Conservation (phyloP, 2,113 vertebrate genomes). For the Neomonachus schauinslandi region DNA sequence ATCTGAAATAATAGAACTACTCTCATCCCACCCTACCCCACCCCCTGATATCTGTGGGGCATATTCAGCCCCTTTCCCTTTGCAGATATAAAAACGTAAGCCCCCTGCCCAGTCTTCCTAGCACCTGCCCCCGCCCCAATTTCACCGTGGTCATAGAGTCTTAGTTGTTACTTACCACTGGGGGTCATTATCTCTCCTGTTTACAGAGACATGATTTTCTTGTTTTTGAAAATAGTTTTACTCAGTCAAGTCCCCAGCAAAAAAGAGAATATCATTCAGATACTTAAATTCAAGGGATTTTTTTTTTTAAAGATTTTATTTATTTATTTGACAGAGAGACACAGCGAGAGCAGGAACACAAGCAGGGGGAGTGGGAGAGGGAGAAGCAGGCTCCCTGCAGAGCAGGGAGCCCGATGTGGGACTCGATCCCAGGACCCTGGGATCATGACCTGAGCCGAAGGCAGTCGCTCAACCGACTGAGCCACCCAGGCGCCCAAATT, state of each 20-base stretch:
- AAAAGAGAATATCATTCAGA: not conserved
- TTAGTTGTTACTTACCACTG: not conserved
- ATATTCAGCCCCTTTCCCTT: not conserved
- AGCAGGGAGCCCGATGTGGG: too few species aligned
- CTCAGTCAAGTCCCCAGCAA: not conserved
- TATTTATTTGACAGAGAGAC: too few species aligned
- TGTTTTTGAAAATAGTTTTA: not conserved
- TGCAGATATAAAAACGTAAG: not conserved
- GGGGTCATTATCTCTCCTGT: not conserved
- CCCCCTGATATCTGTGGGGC: not conserved
- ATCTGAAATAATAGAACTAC: not conserved
- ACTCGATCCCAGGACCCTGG: too few species aligned
- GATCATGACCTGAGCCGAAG: too few species aligned
- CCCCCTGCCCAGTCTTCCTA: not conserved
- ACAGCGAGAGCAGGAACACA: too few species aligned
- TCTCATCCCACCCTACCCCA: not conserved
- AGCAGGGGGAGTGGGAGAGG: too few species aligned
- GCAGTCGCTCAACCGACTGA: too few species aligned
- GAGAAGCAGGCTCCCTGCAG: too few species aligned
- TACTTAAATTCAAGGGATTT: conserved; percentile 12
- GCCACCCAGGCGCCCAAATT: too few species aligned
- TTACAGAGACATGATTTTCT: not conserved
- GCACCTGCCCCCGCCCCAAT: not conserved
- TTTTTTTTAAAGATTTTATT: too few species aligned
- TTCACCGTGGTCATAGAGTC: not conserved